These are phyloP conservation scores for Lordiphosa andalusiaca DNA, from an alignment of 2,888 invertebrate species.

Conservation along the genomic window DNA sequence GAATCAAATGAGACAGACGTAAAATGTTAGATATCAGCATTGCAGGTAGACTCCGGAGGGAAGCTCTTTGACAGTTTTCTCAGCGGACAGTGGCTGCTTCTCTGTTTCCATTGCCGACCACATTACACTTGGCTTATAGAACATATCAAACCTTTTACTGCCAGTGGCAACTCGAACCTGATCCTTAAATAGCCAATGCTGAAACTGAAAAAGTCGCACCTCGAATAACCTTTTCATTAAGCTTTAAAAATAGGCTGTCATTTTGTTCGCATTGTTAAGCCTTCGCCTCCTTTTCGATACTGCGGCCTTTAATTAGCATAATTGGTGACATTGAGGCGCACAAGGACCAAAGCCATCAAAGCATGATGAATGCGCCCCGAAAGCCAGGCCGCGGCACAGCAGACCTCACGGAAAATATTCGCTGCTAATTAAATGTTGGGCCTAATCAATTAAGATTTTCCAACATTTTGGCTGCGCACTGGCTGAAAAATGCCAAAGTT, in stretches of 20 bases:
- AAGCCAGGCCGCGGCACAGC: slow-evolving; percentile 26
- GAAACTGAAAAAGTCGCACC: too few species aligned
- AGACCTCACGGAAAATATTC: slow-evolving; percentile 29
- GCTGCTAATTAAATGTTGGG: slow-evolving; percentile 62
- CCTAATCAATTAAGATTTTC: slow-evolving; percentile 62
- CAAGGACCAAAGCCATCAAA: slow-evolving; percentile 27
- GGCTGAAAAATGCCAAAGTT: slow-evolving; percentile 17
- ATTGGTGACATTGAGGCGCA: slow-evolving; percentile 53
- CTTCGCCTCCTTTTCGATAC: slow-evolving; percentile 28
- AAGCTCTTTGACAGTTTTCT: too few species aligned
- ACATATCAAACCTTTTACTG: too few species aligned
- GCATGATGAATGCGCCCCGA: slow-evolving; percentile 40
- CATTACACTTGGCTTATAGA: too few species aligned
- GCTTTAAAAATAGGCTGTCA: slow-evolving; percentile 52
- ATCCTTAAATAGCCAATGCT: too few species aligned
- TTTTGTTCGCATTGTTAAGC: slow-evolving; percentile 64
- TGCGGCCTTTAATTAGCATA: slow-evolving; percentile 65
- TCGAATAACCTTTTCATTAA: slow-evolving; percentile 17
- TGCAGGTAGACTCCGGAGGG: too few species aligned
- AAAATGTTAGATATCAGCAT: too few species aligned
- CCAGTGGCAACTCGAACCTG: too few species aligned
- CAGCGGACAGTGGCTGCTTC: too few species aligned
- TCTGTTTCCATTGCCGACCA: too few species aligned
- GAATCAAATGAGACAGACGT: too few species aligned
- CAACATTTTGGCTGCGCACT: slow-evolving; percentile 10